phyloP scores from a whole-genome alignment of 1,140 invertebrate genomes.

The Zeugodacus cucurbitae region DNA sequence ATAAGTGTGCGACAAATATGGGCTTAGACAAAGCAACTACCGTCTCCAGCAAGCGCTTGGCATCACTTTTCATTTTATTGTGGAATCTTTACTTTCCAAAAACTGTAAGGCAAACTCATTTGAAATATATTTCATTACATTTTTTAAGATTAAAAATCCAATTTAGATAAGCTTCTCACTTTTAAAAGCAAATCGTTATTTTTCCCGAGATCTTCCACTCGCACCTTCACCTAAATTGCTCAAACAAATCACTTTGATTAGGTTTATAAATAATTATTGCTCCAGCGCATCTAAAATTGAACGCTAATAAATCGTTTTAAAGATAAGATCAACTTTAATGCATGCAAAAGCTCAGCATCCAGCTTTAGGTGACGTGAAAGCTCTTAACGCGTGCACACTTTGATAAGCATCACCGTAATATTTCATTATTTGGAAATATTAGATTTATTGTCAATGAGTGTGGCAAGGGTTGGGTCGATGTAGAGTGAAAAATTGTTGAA shows the following conservation, averaged over 20 bases:
- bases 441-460: not conserved
- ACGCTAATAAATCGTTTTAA: not conserved
- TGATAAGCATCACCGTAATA: not conserved
- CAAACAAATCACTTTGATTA: not conserved
- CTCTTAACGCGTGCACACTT: not conserved
- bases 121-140: too few species aligned
- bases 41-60: too few species aligned
- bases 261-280: not conserved
- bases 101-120: too few species aligned
- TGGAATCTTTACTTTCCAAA: not conserved
- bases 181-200: not conserved
- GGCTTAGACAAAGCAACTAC: not conserved
- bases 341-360: not conserved
- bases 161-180: not conserved
- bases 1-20: conserved; percentile 42
- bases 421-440: not conserved
- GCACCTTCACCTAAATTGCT: not conserved
- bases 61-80: not conserved
- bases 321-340: not conserved
- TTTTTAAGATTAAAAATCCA: not conserved
- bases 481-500: not conserved
- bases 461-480: not conserved
- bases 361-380: not conserved
- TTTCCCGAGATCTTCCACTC: not conserved
- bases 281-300: not conserved